Conservation (phyloP, 2,113 vertebrate species). For the Gavia stellata region DNA sequence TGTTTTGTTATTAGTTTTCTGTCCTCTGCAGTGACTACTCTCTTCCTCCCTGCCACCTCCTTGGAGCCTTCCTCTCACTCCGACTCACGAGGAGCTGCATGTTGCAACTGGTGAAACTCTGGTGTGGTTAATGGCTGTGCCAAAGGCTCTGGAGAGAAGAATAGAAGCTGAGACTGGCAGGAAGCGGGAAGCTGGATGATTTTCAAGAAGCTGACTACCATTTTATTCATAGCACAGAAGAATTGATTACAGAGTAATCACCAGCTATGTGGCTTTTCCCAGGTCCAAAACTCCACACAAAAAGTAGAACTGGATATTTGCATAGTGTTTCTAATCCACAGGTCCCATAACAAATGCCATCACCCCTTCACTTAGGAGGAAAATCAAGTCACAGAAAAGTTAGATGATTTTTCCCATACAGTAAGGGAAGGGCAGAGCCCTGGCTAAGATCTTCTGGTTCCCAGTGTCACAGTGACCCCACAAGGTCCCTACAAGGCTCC, state of each 20-base stretch:
- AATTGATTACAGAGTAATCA: background rate
- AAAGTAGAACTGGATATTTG: background rate
- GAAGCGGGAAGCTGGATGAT: slow-evolving; percentile 51
- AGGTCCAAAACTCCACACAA: background rate
- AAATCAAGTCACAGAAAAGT: background rate
- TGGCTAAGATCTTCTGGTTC: background rate
- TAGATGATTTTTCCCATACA: background rate
- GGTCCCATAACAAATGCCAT: background rate
- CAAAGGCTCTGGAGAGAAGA: slow-evolving; percentile 13
- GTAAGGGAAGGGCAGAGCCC: background rate
- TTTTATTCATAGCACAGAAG: slow-evolving; percentile 13
- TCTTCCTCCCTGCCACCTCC: background rate
- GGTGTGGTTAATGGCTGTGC: slow-evolving; percentile 12
- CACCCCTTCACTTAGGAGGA: background rate
- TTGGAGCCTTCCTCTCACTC: background rate
- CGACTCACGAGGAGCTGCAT: background rate
- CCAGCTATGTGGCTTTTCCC: background rate
- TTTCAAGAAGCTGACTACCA: slow-evolving; percentile 33
- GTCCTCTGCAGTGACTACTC: background rate
- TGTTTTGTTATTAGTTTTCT: background rate
- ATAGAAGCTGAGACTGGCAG: slow-evolving; percentile 22
- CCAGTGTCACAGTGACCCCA: background rate
- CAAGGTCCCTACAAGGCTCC: background rate
- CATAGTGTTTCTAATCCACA: background rate
- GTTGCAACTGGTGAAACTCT: slow-evolving; percentile 40